Percentiles rank a stretch among this genome's conserved stretches.
These are phyloP conservation scores for Coenonympha arcania DNA, from an alignment of 2,888 invertebrate genomes.

Conservation along the genomic window DNA sequence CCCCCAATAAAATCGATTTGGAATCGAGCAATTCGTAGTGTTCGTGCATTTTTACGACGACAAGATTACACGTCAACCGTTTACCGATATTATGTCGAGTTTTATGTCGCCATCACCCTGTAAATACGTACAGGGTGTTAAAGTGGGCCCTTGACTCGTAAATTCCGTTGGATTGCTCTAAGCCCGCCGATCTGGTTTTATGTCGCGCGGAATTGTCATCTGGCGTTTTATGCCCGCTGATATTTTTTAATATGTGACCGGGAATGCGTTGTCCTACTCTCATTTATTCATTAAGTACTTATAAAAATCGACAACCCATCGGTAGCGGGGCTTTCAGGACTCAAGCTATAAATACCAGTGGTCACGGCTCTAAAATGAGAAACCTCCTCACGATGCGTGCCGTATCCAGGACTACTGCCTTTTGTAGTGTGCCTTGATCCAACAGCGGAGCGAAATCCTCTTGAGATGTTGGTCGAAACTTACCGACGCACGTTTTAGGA, in stretches of 20 bases:
- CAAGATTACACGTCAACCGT: constrained; percentile 59
- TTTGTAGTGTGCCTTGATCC: too few relatives aligned
- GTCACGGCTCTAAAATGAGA: too few relatives aligned
- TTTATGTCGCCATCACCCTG: constrained; percentile 59
- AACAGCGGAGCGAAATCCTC: too few relatives aligned
- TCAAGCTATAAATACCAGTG: too few relatives aligned
- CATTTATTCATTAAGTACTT: too few relatives aligned
- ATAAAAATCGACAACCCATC: too few relatives aligned
- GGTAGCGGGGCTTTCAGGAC: too few relatives aligned
- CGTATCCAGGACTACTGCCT: too few relatives aligned
- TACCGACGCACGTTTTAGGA: too few relatives aligned
- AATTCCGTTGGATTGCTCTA: constrained; percentile 54
- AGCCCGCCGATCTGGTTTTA: constrained; percentile 61
- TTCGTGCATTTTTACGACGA: constrained; percentile 35
- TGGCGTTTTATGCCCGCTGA: constrained; percentile 45
- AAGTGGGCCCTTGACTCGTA: constrained; percentile 60
- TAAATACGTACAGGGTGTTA: constrained; percentile 54
- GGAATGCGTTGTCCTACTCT: background rate
- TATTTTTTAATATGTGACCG: constrained; percentile 7
- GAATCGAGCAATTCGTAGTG: constrained; percentile 25
- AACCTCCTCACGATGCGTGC: too few relatives aligned
- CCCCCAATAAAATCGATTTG: constrained; percentile 26
- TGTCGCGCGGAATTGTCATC: constrained; percentile 55
- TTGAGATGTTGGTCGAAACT: too few relatives aligned
- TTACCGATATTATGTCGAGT: constrained; percentile 59